Conservation (phyloP, 1,140 invertebrate genomes). For the Psilanteris sp. region DNA sequence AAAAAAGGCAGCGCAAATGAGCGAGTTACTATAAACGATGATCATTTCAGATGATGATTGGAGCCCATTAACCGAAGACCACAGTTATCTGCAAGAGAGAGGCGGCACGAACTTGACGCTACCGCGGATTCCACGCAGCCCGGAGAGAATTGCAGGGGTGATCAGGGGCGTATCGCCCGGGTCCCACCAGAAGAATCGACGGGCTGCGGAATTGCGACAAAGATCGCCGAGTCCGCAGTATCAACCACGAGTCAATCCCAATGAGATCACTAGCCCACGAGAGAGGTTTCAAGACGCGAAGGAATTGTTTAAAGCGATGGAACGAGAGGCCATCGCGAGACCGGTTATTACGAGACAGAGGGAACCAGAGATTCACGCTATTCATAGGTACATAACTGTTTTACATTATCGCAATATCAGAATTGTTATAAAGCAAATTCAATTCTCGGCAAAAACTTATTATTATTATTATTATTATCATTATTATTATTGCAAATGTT, state of each 20-base stretch:
- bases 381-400: conserved; percentile 73
- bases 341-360: conserved; percentile 72
- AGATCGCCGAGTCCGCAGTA: conserved; percentile 80
- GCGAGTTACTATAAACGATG: background rate
- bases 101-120: conserved; percentile 72
- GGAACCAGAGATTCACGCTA: conserved; percentile 71
- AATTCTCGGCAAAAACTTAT: no score
- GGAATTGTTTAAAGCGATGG: conserved; percentile 89
- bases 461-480: no score
- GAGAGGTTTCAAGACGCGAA: conserved; percentile 91
- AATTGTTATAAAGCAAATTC: no score
- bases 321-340: conserved; percentile 83
- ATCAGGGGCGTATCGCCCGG: conserved; percentile 67
- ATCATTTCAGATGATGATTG: conserved; percentile 76
- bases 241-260: conserved; percentile 73
- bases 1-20: no score
- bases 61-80: conserved; percentile 72
- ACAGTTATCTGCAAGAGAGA: conserved; percentile 70
- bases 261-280: conserved; percentile 80
- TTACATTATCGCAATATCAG: no score
- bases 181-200: conserved; percentile 56
- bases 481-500: no score
- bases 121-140: conserved; percentile 74
- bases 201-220: conserved; percentile 78
- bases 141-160: conserved; percentile 68